A percentile compares a stretch with the other conserved stretches of the same genome.
These are phyloP conservation scores for Caenorhabditis angaria DNA, from an alignment of 2,888 invertebrate species.

Conservation along the genomic window DNA sequence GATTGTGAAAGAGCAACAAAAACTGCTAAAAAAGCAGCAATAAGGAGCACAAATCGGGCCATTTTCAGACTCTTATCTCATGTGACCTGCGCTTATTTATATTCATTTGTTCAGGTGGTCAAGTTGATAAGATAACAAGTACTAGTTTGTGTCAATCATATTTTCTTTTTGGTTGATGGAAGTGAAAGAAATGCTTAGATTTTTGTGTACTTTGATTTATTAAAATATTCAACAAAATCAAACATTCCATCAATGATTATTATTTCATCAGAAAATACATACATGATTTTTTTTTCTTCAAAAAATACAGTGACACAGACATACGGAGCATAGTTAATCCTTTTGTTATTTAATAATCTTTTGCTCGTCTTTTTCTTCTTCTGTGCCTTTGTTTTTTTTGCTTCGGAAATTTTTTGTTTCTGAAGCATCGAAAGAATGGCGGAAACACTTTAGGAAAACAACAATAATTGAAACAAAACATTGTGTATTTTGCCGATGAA, in stretches of 20 bases:
- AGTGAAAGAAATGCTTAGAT: background rate
- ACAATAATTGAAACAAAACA: background rate
- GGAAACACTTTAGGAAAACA: background rate
- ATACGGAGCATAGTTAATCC: slow-evolving; percentile 1
- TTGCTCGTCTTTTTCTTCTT: background rate
- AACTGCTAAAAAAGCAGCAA: background rate
- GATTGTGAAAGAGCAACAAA: background rate
- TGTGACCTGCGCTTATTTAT: background rate
- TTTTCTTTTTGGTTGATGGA: background rate
- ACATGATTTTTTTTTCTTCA: no score
- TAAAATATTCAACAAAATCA: no score
- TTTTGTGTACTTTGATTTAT: no score
- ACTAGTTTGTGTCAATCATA: slow-evolving; percentile 2
- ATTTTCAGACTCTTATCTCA: slow-evolving; percentile 1
- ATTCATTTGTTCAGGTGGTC: background rate
- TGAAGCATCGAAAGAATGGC: background rate
- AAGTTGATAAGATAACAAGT: slow-evolving; percentile 4
- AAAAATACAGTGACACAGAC: no score
- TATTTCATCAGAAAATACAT: no score
- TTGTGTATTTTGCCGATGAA: background rate
- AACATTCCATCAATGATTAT: no score
- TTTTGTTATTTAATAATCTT: background rate
- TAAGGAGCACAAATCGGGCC: background rate
- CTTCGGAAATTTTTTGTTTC: background rate
- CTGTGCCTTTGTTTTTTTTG: background rate